phyloP scores from a whole-genome alignment of 2,797 vertebrate species.

The Trematomus bernacchii region DNA sequence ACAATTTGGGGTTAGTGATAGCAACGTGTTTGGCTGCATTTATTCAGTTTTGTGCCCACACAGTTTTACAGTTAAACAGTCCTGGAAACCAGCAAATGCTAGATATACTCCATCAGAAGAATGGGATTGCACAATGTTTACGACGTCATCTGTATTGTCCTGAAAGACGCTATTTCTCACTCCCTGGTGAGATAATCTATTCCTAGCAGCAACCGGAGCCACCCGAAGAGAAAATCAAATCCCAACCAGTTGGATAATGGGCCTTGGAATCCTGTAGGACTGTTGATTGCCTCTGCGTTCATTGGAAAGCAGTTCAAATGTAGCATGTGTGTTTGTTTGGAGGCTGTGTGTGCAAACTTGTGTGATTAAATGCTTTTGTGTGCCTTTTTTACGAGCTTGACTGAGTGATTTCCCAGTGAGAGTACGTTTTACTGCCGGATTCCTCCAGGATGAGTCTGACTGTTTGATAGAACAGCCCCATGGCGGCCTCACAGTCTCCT shows the following conservation, averaged over 20 bases:
- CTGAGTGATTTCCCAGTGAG: conserved; percentile 74
- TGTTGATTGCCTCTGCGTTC: conserved; percentile 26
- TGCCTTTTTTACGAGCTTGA: conserved; percentile 69
- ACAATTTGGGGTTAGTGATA: neutral
- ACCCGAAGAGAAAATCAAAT: conserved; percentile 55
- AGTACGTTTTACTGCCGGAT: conserved; percentile 76
- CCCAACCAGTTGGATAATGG: conserved; percentile 42
- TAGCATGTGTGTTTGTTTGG: conserved; percentile 31
- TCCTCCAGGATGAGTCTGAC: conserved; percentile 77
- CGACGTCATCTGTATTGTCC: conserved; percentile 24
- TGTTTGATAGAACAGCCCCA: conserved; percentile 63
- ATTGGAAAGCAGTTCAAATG: conserved; percentile 27
- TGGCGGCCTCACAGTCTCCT: conserved; percentile 68
- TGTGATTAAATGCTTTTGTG: conserved; percentile 43
- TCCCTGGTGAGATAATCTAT: conserved; percentile 53
- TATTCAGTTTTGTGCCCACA: neutral
- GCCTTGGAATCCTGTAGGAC: conserved; percentile 35
- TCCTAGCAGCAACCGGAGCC: conserved; percentile 34
- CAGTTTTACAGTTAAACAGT: neutral
- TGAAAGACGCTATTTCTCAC: conserved; percentile 37
- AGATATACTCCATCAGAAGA: conserved; percentile 21
- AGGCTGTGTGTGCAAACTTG: neutral
- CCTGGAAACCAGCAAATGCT: conserved; percentile 1
- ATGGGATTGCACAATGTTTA: conserved; percentile 32
- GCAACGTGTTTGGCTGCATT: neutral